Evolutionary conservation across 2,113 vertebrate genomes (phyloP).

Genomic region (Cottus gobio): DNA sequence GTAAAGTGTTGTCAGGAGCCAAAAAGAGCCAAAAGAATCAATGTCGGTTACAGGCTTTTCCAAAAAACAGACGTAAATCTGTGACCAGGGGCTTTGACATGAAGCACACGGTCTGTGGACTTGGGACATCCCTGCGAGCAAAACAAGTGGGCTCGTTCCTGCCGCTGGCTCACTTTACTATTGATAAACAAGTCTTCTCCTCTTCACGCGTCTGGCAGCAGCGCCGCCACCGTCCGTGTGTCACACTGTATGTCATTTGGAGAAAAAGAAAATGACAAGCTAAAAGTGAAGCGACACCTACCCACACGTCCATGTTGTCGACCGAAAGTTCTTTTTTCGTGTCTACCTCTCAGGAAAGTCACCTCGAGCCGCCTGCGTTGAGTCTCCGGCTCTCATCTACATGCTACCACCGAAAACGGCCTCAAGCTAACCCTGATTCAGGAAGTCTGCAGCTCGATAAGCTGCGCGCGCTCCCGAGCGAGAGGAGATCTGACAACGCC

Average conservation of each 20-base stretch:
- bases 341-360: constrained; percentile 43
- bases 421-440: constrained; percentile 67
- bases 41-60: not conserved
- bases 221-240: not conserved
- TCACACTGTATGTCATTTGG: not conserved
- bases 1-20: not conserved
- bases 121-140: constrained; percentile 33
- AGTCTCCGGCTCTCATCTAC: constrained; percentile 59
- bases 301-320: constrained; percentile 82
- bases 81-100: not conserved
- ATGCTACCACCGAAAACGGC: constrained; percentile 65
- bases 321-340: constrained; percentile 21
- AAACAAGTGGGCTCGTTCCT: constrained; percentile 15
- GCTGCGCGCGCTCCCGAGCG: constrained; percentile 30
- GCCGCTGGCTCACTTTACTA: constrained; percentile 19
- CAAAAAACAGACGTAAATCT: not conserved
- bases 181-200: constrained; percentile 60
- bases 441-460: constrained; percentile 66
- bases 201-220: constrained; percentile 5
- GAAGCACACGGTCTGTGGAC: not conserved
- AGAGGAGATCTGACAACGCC: constrained; percentile 38
- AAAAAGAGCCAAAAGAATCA: not conserved
- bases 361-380: constrained; percentile 43
- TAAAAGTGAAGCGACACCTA: constrained; percentile 60
- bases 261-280: not conserved